A percentile compares a stretch with the other conserved stretches of the same genome.
Conservation (phyloP, 2,113 vertebrate species). For the western clawed frog (Xenopus tropicalis) region DNA sequence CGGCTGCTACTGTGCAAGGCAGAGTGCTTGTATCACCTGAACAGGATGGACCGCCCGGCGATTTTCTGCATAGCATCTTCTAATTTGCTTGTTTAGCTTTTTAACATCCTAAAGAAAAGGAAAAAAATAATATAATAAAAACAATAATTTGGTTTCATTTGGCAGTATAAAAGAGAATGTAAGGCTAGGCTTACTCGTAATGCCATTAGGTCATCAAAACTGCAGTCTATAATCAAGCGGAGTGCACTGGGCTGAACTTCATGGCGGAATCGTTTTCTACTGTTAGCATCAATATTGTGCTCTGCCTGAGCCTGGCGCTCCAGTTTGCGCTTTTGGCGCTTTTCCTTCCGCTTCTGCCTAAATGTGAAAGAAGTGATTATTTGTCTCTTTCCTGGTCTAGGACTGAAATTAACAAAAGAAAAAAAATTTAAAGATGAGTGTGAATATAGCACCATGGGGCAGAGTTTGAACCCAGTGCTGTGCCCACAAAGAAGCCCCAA, state of each 20-base stretch:
- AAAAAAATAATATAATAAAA: not conserved
- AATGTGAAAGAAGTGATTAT: constrained; percentile 7
- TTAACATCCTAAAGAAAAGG: constrained; percentile 75
- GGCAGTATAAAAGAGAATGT: not conserved
- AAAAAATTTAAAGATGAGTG: no score
- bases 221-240: constrained; percentile 89
- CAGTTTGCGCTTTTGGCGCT: constrained; percentile 83
- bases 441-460: no score
- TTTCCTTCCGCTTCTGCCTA: constrained; percentile 90
- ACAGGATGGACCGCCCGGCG: constrained; percentile 82
- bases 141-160: not conserved
- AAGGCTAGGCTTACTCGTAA: constrained; percentile 69
- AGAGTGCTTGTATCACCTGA: constrained; percentile 64
- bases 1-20: no score
- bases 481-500: no score
- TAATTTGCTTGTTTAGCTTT: constrained; percentile 97
- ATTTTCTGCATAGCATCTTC: constrained; percentile 94
- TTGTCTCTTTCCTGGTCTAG: no score
- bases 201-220: constrained; percentile 88
- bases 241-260: constrained; percentile 71
- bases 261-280: constrained; percentile 70
- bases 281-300: constrained; percentile 53
- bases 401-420: no score
- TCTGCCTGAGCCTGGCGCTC: constrained; percentile 69
- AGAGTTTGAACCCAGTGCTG: no score